Evolutionary conservation across 2,888 invertebrate genomes (phyloP).

Genomic region (Conomelus anceps): DNA sequence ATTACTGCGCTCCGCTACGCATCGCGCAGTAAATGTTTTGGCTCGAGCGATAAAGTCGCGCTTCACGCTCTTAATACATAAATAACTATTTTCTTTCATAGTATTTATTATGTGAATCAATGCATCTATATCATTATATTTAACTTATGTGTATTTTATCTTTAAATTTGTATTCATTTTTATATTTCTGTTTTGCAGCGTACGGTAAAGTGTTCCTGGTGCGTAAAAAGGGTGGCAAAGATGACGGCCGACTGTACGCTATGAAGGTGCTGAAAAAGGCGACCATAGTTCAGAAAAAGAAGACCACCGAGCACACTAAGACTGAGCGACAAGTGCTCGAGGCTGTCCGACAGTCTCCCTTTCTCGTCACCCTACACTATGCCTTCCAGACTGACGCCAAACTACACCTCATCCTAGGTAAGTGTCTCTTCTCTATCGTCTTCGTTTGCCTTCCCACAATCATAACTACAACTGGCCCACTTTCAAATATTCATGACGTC

Average conservation of each 20-base stretch:
- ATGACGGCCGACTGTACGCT: slow-evolving; percentile 86
- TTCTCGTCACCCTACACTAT: slow-evolving; percentile 93
- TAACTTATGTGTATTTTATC: too few relatives aligned
- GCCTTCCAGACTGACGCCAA: slow-evolving; percentile 98
- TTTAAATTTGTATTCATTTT: not conserved
- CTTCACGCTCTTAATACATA: too few relatives aligned
- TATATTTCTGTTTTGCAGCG: slow-evolving; percentile 52
- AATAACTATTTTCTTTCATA: not conserved
- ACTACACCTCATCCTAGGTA: slow-evolving; percentile 92
- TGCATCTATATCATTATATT: too few relatives aligned
- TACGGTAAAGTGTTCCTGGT: slow-evolving; percentile 96
- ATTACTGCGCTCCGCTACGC: too few relatives aligned
- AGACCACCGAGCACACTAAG: slow-evolving; percentile 94
- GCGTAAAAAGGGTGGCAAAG: slow-evolving; percentile 77
- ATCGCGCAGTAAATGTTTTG: too few relatives aligned
- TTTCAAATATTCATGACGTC: not conserved
- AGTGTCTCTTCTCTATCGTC: slow-evolving; percentile 41
- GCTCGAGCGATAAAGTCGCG: too few relatives aligned
- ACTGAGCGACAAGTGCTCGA: slow-evolving; percentile 96
- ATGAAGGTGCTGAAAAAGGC: slow-evolving; percentile 98
- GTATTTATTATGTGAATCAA: too few relatives aligned
- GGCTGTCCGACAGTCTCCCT: slow-evolving; percentile 88
- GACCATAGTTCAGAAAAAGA: slow-evolving; percentile 87
- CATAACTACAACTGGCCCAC: too few relatives aligned
- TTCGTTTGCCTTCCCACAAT: not conserved